These are phyloP conservation scores for Neomicropteryx cornuta DNA, from an alignment of 1,140 invertebrate species.

Conservation along the genomic window DNA sequence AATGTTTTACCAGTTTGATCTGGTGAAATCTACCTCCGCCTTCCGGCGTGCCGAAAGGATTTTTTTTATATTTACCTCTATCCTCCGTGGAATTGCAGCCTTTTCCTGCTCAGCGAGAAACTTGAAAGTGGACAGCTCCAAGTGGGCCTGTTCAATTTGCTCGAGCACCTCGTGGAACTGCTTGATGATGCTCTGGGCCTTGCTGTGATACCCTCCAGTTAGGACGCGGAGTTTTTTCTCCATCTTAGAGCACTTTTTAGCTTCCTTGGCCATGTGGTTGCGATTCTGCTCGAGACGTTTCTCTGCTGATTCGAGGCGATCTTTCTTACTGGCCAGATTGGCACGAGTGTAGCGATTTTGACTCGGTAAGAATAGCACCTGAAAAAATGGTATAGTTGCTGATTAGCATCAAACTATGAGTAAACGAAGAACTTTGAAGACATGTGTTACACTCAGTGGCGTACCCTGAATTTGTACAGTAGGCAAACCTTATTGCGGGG, in stretches of 20 bases:
- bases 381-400: constrained; percentile 9
- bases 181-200: constrained; percentile 81
- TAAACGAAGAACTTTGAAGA: too few relatives aligned
- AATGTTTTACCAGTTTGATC: too few relatives aligned
- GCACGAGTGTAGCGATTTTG: constrained; percentile 89
- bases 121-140: constrained; percentile 89
- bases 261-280: constrained; percentile 88
- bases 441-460: too few relatives aligned
- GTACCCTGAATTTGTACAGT: too few relatives aligned
- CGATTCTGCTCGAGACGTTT: constrained; percentile 89
- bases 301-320: constrained; percentile 86
- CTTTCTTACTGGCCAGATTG: constrained; percentile 91
- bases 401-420: too few relatives aligned
- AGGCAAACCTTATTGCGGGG: too few relatives aligned
- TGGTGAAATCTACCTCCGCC: too few relatives aligned
- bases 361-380: constrained; percentile 78
- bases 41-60: too few relatives aligned
- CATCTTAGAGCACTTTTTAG: constrained; percentile 92
- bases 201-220: constrained; percentile 53
- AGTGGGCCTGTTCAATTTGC: constrained; percentile 77
- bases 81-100: constrained; percentile 78
- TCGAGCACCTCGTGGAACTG: constrained; percentile 81
- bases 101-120: constrained; percentile 85
- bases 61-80: too few relatives aligned
- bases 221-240: constrained; percentile 96